These are phyloP conservation scores for Platorchestia sp. DNA, from an alignment of 1,140 invertebrate genomes.

Conservation along the genomic window DNA sequence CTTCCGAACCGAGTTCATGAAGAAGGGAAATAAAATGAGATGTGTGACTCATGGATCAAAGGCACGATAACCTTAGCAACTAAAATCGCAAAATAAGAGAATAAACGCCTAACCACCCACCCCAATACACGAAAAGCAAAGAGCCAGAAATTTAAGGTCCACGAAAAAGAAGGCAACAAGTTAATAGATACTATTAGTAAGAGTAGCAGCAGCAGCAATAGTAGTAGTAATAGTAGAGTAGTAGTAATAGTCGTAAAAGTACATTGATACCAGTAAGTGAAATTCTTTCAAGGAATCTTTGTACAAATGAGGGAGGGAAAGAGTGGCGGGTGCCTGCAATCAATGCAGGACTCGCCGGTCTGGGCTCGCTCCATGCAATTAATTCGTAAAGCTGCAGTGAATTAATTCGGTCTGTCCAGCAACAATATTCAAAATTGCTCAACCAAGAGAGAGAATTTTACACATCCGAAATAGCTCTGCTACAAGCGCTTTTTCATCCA, in stretches of 20 bases:
- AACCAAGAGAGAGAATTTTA: background rate
- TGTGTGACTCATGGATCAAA: background rate
- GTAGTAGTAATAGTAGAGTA: background rate
- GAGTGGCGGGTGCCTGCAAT: background rate
- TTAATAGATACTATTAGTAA: slow-evolving; percentile 32
- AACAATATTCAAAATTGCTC: background rate
- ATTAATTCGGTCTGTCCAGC: background rate
- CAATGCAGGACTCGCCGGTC: background rate
- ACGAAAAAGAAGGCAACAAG: slow-evolving; percentile 4
- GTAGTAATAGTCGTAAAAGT: background rate
- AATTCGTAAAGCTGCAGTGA: background rate
- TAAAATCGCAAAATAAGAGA: slow-evolving; percentile 26
- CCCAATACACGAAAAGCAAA: slow-evolving; percentile 21
- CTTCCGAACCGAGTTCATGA: background rate
- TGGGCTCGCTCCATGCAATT: background rate
- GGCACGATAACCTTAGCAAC: slow-evolving; percentile 29
- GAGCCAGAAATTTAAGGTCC: slow-evolving; percentile 10
- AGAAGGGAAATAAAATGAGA: background rate
- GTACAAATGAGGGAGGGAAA: background rate
- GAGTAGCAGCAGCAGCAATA: background rate
- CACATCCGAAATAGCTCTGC: background rate
- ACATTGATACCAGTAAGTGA: background rate
- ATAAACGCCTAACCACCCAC: slow-evolving; percentile 47
- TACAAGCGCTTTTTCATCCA: background rate
- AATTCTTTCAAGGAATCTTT: slow-evolving; percentile 21